These are phyloP conservation scores for Monomorium pharaonis DNA, from an alignment of 1,140 invertebrate genomes.

Conservation along the genomic window DNA sequence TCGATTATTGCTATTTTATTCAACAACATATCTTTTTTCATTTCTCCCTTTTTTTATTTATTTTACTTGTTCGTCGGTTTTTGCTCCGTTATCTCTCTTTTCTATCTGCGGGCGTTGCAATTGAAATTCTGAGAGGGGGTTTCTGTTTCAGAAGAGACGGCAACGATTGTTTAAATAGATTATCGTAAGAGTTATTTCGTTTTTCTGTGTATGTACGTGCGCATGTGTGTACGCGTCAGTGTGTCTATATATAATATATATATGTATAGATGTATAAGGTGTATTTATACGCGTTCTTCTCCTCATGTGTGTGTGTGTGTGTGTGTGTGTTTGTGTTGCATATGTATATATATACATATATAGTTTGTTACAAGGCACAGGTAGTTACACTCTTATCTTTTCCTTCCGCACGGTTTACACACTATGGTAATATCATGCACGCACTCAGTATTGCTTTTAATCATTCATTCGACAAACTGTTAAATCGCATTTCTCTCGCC, in stretches of 20 bases:
- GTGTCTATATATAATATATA: slow-evolving; percentile 62
- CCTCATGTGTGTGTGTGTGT: slow-evolving; percentile 6
- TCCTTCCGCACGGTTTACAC: slow-evolving; percentile 37
- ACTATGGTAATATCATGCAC: slow-evolving; percentile 28
- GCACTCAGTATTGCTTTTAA: slow-evolving; percentile 75
- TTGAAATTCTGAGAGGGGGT: slow-evolving; percentile 66
- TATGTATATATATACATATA: slow-evolving; percentile 79
- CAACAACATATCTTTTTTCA: slow-evolving; percentile 54
- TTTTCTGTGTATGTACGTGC: slow-evolving; percentile 65
- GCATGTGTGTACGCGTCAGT: slow-evolving; percentile 72
- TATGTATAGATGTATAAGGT: slow-evolving; percentile 66
- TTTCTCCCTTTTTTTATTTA: not conserved
- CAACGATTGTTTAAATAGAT: slow-evolving; percentile 73
- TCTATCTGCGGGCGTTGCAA: slow-evolving; percentile 41
- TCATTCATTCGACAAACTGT: slow-evolving; percentile 77
- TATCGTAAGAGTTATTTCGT: slow-evolving; percentile 77
- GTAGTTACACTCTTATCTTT: slow-evolving; percentile 78
- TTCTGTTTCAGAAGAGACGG: slow-evolving; percentile 68
- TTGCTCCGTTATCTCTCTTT: slow-evolving; percentile 5
- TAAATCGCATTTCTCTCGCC: slow-evolving; percentile 59
- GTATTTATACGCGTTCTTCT: slow-evolving; percentile 44
- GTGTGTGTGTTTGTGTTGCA: too few relatives aligned
- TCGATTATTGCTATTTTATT: slow-evolving; percentile 76
- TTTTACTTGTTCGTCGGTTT: not conserved
- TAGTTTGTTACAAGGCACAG: slow-evolving; percentile 85